Conservation (phyloP, 2,113 vertebrate species). For the Halcyon senegalensis region DNA sequence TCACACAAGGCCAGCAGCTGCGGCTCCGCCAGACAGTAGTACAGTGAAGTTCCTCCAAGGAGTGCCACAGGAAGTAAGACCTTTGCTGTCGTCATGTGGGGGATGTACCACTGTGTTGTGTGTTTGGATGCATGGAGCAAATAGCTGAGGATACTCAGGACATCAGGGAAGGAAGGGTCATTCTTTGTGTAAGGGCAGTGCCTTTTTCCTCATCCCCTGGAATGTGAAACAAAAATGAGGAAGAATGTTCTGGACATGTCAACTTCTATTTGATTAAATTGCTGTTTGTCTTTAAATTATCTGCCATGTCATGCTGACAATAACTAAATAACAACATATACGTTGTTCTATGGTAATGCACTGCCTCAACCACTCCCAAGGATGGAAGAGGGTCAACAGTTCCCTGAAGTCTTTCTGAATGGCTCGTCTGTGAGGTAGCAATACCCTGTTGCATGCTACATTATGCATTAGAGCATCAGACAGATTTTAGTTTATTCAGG, state of each 20-base stretch:
- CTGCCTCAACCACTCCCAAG: neutral
- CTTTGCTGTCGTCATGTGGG: rapidly evolving
- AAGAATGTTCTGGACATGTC: rapidly evolving
- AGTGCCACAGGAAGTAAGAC: neutral
- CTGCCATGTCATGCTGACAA: neutral
- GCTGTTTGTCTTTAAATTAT: neutral
- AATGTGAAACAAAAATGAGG: neutral
- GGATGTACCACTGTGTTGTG: neutral
- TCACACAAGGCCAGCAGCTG: neutral
- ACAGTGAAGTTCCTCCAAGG: neutral
- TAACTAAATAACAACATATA: neutral
- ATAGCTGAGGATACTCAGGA: neutral
- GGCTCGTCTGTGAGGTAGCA: neutral
- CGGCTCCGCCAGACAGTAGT: neutral
- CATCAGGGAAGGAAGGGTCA: neutral
- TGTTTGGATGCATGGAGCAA: neutral
- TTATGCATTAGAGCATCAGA: neutral
- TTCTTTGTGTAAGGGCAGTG: neutral
- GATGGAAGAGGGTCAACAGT: neutral
- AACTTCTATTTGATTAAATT: neutral
- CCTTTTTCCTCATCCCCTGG: neutral
- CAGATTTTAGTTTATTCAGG: neutral
- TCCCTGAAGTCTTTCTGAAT: neutral
- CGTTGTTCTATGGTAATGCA: neutral
- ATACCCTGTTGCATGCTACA: neutral